These are phyloP conservation scores for Ctenicera cuprea DNA, from an alignment of 2,888 invertebrate species.

Conservation along the genomic window DNA sequence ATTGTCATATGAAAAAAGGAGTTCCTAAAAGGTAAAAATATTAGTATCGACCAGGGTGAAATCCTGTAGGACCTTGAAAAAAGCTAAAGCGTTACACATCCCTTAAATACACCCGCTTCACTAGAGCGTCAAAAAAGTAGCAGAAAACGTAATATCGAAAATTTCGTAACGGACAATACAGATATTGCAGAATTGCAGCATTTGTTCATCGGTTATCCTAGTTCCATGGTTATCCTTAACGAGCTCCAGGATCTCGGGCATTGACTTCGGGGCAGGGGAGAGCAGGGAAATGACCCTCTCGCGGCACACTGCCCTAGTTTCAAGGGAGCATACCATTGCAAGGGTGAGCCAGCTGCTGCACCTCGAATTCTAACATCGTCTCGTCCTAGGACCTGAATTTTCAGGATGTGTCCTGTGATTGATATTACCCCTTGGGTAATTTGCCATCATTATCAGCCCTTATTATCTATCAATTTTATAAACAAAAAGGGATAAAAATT, in stretches of 20 bases:
- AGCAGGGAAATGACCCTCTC: constrained; percentile 60
- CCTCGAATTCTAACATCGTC: constrained; percentile 43
- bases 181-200: constrained; percentile 49
- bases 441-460: no score
- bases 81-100: constrained; percentile 19
- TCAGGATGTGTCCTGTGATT: constrained; percentile 4
- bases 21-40: neutral
- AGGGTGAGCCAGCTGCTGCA: constrained; percentile 60
- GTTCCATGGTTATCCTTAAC: constrained; percentile 54
- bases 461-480: neutral
- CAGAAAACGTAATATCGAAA: neutral
- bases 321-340: constrained; percentile 60
- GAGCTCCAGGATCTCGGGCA: constrained; percentile 58
- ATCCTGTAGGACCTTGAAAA: constrained; percentile 9
- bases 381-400: constrained; percentile 35
- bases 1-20: neutral
- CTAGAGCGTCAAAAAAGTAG: neutral
- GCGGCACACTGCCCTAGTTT: constrained; percentile 70
- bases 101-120: constrained; percentile 17
- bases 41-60: neutral
- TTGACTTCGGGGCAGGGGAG: constrained; percentile 62
- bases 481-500: neutral
- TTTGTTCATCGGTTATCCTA: constrained; percentile 51
- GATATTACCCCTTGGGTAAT: neutral
- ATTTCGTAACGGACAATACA: constrained; percentile 11